phyloP scores from a whole-genome alignment of 2,797 vertebrate genomes.

The Squalus acanthias region DNA sequence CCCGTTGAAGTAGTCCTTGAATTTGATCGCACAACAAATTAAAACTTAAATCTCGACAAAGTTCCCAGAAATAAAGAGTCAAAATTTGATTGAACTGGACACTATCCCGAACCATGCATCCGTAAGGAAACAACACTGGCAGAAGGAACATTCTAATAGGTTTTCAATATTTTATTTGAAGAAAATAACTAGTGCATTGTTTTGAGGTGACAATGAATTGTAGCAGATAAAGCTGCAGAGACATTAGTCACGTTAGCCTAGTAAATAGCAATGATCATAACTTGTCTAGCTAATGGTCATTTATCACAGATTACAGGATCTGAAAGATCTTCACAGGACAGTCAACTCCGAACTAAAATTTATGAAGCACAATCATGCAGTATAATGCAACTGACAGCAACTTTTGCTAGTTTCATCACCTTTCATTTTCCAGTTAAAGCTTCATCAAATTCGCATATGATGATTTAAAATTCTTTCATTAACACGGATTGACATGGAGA shows the following conservation, averaged over 20 bases:
- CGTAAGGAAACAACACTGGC: not conserved
- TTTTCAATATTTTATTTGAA: not conserved
- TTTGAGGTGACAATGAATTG: not conserved
- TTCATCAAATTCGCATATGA: not conserved
- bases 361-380: not conserved
- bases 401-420: not conserved
- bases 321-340: not conserved
- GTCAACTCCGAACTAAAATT: not conserved
- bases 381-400: not conserved
- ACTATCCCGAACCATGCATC: not conserved
- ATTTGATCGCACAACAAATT: not conserved
- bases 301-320: not conserved
- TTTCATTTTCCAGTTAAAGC: not conserved
- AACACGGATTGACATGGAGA: not conserved
- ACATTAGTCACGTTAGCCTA: not conserved
- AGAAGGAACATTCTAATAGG: not conserved
- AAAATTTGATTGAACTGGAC: not conserved
- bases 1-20: not conserved
- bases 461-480: not conserved
- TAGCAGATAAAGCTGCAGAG: not conserved
- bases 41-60: not conserved
- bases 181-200: slow-evolving; percentile 68
- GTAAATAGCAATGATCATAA: not conserved
- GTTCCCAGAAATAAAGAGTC: not conserved
- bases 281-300: not conserved